Conservation (phyloP, 2,797 vertebrate genomes). For the Periophthalmus magnuspinnatus region DNA sequence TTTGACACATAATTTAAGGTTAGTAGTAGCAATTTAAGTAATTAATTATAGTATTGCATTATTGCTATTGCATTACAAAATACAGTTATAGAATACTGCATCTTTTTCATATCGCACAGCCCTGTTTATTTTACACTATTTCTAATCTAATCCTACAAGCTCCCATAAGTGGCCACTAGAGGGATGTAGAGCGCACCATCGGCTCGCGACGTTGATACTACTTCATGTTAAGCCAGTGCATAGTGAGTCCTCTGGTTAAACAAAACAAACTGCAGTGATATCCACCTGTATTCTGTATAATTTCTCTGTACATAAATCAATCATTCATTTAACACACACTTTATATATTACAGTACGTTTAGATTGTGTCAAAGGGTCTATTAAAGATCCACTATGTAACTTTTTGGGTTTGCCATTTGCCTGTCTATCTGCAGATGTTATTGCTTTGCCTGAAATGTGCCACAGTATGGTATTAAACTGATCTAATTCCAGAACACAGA, state of each 20-base stretch:
- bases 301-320: slow-evolving; percentile 46
- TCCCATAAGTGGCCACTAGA: slow-evolving; percentile 32
- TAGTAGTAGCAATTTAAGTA: too few species aligned
- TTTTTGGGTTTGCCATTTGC: not conserved
- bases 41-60: too few species aligned
- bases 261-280: slow-evolving; percentile 38
- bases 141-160: slow-evolving; percentile 12
- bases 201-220: not conserved
- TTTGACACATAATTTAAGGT: too few species aligned
- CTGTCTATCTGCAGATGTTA: not conserved
- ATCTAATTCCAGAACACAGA: not conserved
- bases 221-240: slow-evolving; percentile 62
- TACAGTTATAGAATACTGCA: too few species aligned
- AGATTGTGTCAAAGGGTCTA: slow-evolving; percentile 14
- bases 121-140: slow-evolving; percentile 5
- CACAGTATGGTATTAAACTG: not conserved
- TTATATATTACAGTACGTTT: slow-evolving; percentile 10
- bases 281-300: slow-evolving; percentile 66
- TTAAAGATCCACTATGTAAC: not conserved
- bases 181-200: slow-evolving; percentile 35
- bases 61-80: too few species aligned
- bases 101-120: too few species aligned
- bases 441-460: not conserved
- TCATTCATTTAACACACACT: slow-evolving; percentile 17
- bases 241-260: slow-evolving; percentile 54